Conservation (phyloP, 2,888 invertebrate genomes). For the Axea sp. region DNA sequence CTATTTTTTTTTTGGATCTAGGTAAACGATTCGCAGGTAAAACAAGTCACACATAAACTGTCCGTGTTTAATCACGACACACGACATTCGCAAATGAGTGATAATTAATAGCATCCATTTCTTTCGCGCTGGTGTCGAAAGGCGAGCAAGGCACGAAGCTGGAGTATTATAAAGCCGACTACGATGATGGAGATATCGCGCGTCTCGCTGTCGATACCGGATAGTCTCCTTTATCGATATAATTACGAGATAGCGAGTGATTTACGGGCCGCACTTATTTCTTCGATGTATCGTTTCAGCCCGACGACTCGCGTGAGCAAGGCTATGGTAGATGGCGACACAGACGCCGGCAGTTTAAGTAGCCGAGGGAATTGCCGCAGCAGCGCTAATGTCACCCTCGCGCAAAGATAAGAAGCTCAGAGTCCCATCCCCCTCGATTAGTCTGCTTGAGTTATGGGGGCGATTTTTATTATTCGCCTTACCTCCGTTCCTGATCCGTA, state of each 20-base stretch:
- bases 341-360: conserved; percentile 66
- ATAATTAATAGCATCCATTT: conserved; percentile 62
- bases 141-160: conserved; percentile 14
- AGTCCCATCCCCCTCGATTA: conserved; percentile 66
- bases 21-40: background rate
- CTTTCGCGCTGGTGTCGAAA: conserved; percentile 15
- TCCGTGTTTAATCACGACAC: conserved; percentile 22
- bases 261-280: conserved; percentile 66
- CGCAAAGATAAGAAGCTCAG: conserved; percentile 77
- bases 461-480: conserved; percentile 79
- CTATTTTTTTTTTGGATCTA: conserved; percentile 7
- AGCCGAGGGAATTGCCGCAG: conserved; percentile 74
- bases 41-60: conserved; percentile 24
- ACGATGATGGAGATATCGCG: conserved; percentile 68
- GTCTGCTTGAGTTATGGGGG: conserved; percentile 76
- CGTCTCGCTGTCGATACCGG: conserved; percentile 68
- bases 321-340: conserved; percentile 54
- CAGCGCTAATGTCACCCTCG: conserved; percentile 78
- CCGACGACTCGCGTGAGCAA: conserved; percentile 46
- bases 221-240: conserved; percentile 74
- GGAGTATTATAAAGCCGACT: conserved; percentile 35
- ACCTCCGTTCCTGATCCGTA: conserved; percentile 57
- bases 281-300: conserved; percentile 52
- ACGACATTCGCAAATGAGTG: conserved; percentile 62
- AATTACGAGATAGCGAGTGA: conserved; percentile 73